Conservation (phyloP, 2,888 invertebrate species). For the Eupeodes luniger region DNA sequence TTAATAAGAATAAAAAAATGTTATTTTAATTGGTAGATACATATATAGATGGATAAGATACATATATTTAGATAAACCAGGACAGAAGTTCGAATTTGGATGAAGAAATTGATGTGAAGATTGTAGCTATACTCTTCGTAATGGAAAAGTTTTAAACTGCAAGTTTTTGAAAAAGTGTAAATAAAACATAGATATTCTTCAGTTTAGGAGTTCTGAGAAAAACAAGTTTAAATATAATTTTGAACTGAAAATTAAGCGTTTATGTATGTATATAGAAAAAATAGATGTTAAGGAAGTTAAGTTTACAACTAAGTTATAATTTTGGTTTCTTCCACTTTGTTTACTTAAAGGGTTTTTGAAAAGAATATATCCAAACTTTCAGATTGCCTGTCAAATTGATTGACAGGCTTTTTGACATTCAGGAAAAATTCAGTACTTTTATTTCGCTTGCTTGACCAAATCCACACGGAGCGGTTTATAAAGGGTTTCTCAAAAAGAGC, state of each 20-base stretch:
- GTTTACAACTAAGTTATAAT: background rate
- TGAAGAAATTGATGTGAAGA: background rate
- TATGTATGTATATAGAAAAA: background rate
- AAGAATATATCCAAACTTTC: too few relatives aligned
- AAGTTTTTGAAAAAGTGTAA: background rate
- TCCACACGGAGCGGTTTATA: too few relatives aligned
- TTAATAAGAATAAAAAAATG: constrained; percentile 53
- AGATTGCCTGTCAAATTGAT: too few relatives aligned
- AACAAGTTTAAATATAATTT: constrained; percentile 1
- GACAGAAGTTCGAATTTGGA: background rate
- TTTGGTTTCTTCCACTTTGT: background rate
- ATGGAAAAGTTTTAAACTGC: background rate
- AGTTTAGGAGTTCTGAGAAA: background rate
- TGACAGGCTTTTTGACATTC: too few relatives aligned
- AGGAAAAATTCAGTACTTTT: too few relatives aligned
- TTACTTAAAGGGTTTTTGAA: too few relatives aligned
- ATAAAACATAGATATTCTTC: too few relatives aligned
- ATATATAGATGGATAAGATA: background rate
- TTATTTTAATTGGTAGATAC: constrained; percentile 65
- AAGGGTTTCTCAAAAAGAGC: too few relatives aligned
- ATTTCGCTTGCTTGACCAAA: too few relatives aligned
- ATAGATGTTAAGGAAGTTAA: background rate
- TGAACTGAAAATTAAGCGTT: background rate
- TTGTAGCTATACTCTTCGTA: background rate
- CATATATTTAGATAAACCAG: background rate